phyloP scores from a whole-genome alignment of 2,888 invertebrate species.

The Sminthurides aquaticus region DNA sequence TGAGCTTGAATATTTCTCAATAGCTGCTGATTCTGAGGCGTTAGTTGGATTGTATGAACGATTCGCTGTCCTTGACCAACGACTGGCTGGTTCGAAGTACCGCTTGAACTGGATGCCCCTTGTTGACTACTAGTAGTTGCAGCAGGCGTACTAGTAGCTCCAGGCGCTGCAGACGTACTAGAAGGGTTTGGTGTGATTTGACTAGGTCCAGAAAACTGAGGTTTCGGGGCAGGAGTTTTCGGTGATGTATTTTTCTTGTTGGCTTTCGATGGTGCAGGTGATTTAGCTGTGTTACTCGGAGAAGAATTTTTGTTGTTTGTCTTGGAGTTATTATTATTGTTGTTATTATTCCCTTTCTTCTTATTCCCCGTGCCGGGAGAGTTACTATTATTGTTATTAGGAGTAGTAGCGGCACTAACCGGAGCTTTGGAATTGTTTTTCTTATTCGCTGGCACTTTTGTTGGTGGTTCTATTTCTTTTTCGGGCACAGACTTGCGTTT shows the following conservation, averaged over 20 bases:
- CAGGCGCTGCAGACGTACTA: slow-evolving; percentile 6
- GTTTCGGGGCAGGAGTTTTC: neutral
- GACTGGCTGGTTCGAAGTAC: neutral
- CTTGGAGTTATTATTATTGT: slow-evolving; percentile 13
- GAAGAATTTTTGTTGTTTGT: slow-evolving; percentile 6
- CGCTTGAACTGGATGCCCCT: neutral
- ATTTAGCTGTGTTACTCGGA: slow-evolving; percentile 11
- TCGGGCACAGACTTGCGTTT: slow-evolving; percentile 15
- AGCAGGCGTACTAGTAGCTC: slow-evolving; percentile 8
- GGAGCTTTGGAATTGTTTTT: neutral
- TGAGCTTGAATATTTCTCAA: slow-evolving; percentile 42
- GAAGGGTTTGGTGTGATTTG: slow-evolving; percentile 9
- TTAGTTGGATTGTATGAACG: slow-evolving; percentile 65
- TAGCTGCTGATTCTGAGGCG: slow-evolving; percentile 64
- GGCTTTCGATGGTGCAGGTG: slow-evolving; percentile 9
- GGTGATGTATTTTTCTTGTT: slow-evolving; percentile 8
- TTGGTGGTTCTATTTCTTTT: slow-evolving; percentile 1
- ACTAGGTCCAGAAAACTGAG: neutral
- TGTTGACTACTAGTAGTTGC: slow-evolving; percentile 3
- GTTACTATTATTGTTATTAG: neutral
- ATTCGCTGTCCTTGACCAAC: slow-evolving; percentile 23
- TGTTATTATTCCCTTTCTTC: slow-evolving; percentile 13
- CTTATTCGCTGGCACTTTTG: slow-evolving; percentile 10
- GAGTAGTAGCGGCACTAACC: neutral
- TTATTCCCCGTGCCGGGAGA: neutral